Percentiles rank a stretch among this genome's conserved stretches.
Evolutionary conservation across 1,140 invertebrate species (phyloP).

Genomic region (Pectinophora gossypiella): DNA sequence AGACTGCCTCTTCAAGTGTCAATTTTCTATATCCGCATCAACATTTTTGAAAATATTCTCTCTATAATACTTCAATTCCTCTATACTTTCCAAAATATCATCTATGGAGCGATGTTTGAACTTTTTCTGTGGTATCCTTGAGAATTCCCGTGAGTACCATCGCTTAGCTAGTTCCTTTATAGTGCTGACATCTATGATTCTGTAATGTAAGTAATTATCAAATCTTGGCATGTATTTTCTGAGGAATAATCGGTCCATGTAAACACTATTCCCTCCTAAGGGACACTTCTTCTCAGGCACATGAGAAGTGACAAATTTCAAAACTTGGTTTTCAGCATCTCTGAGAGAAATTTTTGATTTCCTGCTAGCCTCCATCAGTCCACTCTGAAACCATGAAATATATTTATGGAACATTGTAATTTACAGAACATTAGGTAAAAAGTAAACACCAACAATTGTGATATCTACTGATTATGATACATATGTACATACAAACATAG

Average conservation of each 20-base stretch:
- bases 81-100: conserved; percentile 92
- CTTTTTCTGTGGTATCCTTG: conserved; percentile 79
- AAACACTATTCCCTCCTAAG: conserved; percentile 93
- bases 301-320: conserved; percentile 85
- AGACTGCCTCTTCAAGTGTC: no score
- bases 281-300: conserved; percentile 81
- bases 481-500: no score
- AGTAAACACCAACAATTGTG: no score
- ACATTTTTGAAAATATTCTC: conserved; percentile 46
- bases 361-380: conserved; percentile 82
- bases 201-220: conserved; percentile 90
- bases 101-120: conserved; percentile 84
- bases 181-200: conserved; percentile 94
- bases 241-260: conserved; percentile 89
- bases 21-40: neutral
- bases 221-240: conserved; percentile 85
- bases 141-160: conserved; percentile 82
- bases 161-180: conserved; percentile 90
- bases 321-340: conserved; percentile 82
- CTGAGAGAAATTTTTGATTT: conserved; percentile 80
- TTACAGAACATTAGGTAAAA: no score
- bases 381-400: conserved; percentile 78
- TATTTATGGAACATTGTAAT: no score
- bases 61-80: conserved; percentile 86
- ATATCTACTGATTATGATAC: no score